phyloP scores from a whole-genome alignment of 2,113 vertebrate species.

The Aleadryas rufinucha region DNA sequence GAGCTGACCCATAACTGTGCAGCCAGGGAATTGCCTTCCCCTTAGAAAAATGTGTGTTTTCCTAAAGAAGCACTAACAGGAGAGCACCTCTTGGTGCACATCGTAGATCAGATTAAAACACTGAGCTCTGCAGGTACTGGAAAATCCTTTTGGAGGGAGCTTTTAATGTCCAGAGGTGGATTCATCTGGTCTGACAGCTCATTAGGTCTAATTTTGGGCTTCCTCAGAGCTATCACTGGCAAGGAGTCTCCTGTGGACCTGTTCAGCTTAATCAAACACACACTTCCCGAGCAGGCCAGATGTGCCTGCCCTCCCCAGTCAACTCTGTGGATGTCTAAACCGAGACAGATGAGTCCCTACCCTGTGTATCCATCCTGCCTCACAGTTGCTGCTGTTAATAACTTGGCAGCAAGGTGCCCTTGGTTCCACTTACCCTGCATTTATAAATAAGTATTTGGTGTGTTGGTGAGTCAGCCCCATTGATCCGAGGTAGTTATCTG shows the following conservation, averaged over 20 bases:
- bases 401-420: constrained; percentile 51
- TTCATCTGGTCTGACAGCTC: not conserved
- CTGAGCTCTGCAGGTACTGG: not conserved
- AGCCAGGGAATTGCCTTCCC: not conserved
- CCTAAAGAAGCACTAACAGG: not conserved
- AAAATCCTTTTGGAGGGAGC: not conserved
- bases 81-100: not conserved
- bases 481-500: constrained; percentile 23
- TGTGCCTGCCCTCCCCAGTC: constrained; percentile 15
- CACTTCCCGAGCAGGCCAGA: not conserved
- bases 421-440: not conserved
- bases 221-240: not conserved
- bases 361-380: not conserved
- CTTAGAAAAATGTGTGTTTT: not conserved
- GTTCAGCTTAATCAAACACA: constrained; percentile 17
- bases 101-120: not conserved
- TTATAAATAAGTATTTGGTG: constrained; percentile 28
- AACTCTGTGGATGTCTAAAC: not conserved
- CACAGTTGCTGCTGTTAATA: not conserved
- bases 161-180: not conserved
- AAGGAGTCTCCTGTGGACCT: constrained; percentile 4
- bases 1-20: not conserved
- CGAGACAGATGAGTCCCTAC: not conserved
- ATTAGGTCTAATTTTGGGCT: not conserved
- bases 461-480: not conserved